Evolutionary conservation across 2,888 invertebrate species (phyloP).

Genomic region (Lepeophtheirus nordmannii): DNA sequence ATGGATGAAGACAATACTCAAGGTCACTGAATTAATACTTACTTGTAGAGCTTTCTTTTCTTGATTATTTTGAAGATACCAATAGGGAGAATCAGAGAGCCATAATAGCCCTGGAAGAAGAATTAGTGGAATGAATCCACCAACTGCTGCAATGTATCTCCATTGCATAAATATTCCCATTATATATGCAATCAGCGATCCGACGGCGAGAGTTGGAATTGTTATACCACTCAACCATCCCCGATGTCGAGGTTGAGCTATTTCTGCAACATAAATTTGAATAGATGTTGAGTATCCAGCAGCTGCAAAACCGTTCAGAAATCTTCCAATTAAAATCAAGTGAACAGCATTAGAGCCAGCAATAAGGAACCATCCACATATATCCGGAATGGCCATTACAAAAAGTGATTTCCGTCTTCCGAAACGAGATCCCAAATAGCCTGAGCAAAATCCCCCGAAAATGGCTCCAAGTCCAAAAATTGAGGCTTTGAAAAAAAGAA

Average conservation of each 20-base stretch:
- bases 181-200: constrained; percentile 9
- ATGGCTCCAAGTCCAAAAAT: constrained; percentile 18
- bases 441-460: constrained; percentile 7
- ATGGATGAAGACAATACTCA: not conserved
- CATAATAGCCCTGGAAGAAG: not conserved
- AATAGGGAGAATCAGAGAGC: constrained; percentile 10
- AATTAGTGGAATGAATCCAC: constrained; percentile 5
- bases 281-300: constrained; percentile 15
- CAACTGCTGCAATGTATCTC: constrained; percentile 2
- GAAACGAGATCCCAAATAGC: constrained; percentile 6
- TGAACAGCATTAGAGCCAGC: constrained; percentile 3
- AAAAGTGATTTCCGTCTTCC: not conserved
- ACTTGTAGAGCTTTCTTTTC: constrained; percentile 11
- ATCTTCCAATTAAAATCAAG: constrained; percentile 14
- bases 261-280: constrained; percentile 16
- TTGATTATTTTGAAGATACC: constrained; percentile 12
- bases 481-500: not conserved
- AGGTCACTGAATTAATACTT: not conserved
- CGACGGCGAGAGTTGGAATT: not conserved
- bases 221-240: constrained; percentile 13
- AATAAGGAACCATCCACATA: constrained; percentile 15
- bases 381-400: constrained; percentile 8
- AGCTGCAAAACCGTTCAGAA: constrained; percentile 10
- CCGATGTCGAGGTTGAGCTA: constrained; percentile 12
- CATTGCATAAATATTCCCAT: constrained; percentile 7